phyloP scores from a whole-genome alignment of 2,113 vertebrate species.

The Anoplopoma fimbria region DNA sequence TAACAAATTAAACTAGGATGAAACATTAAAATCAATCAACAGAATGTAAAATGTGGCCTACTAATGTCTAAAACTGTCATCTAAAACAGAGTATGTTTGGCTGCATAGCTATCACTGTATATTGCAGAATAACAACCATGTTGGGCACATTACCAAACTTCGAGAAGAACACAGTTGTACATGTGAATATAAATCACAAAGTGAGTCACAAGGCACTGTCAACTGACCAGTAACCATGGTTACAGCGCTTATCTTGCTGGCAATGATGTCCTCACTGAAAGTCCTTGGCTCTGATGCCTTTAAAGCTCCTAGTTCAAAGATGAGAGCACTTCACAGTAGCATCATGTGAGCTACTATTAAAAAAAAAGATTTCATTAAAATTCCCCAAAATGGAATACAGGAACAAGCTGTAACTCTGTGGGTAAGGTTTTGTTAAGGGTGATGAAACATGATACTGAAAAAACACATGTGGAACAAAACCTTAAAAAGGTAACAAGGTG shows the following conservation, averaged over 20 bases:
- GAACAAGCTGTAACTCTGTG: background rate
- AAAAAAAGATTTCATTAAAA: background rate
- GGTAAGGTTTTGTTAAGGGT: background rate
- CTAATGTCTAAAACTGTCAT: slow-evolving; percentile 24
- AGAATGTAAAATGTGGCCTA: slow-evolving; percentile 23
- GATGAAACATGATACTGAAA: background rate
- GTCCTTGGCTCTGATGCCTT: slow-evolving; percentile 46
- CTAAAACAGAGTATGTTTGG: slow-evolving; percentile 19
- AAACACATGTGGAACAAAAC: background rate
- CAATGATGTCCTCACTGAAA: slow-evolving; percentile 41
- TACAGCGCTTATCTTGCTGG: slow-evolving; percentile 41
- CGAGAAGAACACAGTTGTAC: slow-evolving; percentile 20
- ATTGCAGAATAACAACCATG: slow-evolving; percentile 48
- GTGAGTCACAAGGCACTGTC: slow-evolving; percentile 74
- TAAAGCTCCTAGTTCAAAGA: slow-evolving; percentile 56
- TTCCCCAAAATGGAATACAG: background rate
- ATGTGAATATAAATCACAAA: slow-evolving; percentile 47
- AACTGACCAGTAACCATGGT: slow-evolving; percentile 67
- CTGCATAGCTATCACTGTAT: slow-evolving; percentile 68
- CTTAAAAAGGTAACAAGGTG: background rate
- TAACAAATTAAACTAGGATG: slow-evolving; percentile 3
- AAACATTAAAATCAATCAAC: slow-evolving; percentile 23
- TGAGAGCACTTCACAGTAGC: slow-evolving; percentile 42
- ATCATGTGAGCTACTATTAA: slow-evolving; percentile 5
- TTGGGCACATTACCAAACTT: slow-evolving; percentile 12